Conservation (phyloP, 2,888 invertebrate genomes). For the Cataglyphis albicans region DNA sequence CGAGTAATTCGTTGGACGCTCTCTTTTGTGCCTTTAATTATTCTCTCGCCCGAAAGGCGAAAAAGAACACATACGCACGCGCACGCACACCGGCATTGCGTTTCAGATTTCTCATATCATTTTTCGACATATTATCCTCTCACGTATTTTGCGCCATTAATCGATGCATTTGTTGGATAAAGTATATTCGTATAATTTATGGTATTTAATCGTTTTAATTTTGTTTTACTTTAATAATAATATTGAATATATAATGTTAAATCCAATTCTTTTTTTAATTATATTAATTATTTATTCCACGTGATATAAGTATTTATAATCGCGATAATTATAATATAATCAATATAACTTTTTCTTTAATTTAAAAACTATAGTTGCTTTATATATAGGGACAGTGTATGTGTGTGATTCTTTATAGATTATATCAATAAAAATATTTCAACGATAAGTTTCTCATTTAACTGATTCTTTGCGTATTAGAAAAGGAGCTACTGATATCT, state of each 20-base stretch:
- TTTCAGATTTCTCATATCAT: constrained; percentile 72
- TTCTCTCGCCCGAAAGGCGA: constrained; percentile 73
- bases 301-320: neutral
- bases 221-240: neutral
- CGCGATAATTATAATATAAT: too few relatives aligned
- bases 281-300: neutral
- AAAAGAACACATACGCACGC: constrained; percentile 68
- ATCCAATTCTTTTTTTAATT: neutral
- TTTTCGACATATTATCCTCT: constrained; percentile 68
- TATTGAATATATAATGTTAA: neutral
- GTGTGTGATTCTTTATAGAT: neutral
- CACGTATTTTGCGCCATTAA: constrained; percentile 9
- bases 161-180: neutral
- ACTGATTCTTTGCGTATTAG: neutral
- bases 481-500: constrained; percentile 6
- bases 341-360: neutral
- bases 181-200: constrained; percentile 11
- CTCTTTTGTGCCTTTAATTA: constrained; percentile 79
- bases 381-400: too few relatives aligned
- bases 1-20: constrained; percentile 77
- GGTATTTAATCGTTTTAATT: neutral
- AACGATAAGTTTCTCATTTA: neutral
- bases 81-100: constrained; percentile 29
- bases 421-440: constrained; percentile 1
- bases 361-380: neutral